Evolutionary conservation across 2,113 vertebrate genomes (phyloP).

Genomic region (Pangasianodon hypophthalmus): DNA sequence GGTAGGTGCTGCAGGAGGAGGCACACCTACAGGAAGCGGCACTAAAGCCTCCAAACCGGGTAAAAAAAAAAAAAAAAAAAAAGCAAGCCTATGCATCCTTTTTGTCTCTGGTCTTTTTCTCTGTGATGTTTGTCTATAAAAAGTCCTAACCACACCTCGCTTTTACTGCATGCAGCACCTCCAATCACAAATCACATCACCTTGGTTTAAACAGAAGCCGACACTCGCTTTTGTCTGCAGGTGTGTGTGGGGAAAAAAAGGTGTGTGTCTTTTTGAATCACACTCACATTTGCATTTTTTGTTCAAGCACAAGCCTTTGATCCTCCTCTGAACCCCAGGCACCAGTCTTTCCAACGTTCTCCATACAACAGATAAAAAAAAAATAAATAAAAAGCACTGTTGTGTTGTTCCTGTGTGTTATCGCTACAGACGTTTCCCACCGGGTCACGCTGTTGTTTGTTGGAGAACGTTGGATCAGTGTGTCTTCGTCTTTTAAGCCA

Average conservation of each 20-base stretch:
- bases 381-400: neutral
- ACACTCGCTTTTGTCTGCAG: neutral
- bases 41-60: constrained; percentile 19
- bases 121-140: neutral
- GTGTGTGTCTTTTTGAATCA: neutral
- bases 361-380: neutral
- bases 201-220: neutral
- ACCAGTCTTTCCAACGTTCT: neutral
- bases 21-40: constrained; percentile 22
- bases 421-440: neutral
- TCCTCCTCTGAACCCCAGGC: neutral
- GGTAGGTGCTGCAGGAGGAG: constrained; percentile 31
- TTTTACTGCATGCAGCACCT: neutral
- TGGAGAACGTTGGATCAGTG: constrained; percentile 5
- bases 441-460: neutral
- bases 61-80: neutral
- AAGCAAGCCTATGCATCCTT: neutral
- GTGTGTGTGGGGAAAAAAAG: neutral
- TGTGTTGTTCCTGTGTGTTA: neutral
- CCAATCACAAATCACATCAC: neutral
- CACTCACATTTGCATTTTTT: neutral
- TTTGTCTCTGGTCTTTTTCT: neutral
- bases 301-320: constrained; percentile 20
- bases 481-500: neutral
- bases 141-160: neutral